phyloP scores from a whole-genome alignment of 2,113 vertebrate species.

The Carassius carassius region DNA sequence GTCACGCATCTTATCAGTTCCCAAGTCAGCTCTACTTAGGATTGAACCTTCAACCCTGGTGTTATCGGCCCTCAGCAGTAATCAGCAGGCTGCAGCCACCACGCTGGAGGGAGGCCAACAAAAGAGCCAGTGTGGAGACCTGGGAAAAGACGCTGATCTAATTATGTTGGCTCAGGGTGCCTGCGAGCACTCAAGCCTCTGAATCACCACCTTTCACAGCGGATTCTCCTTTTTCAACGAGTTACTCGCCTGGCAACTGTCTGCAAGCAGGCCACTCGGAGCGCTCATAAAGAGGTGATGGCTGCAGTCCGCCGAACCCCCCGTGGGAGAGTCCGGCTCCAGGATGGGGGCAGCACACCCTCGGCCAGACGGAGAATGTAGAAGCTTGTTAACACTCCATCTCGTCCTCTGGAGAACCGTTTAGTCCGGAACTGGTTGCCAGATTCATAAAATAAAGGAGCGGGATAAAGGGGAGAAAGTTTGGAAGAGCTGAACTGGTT shows the following conservation, averaged over 20 bases:
- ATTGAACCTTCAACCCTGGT: neutral
- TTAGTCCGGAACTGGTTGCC: slow-evolving; percentile 48
- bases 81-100: neutral
- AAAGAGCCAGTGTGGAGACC: slow-evolving; percentile 71
- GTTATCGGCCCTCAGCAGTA: neutral
- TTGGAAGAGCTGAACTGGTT: slow-evolving; percentile 35
- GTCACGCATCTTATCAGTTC: neutral
- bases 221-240: slow-evolving; percentile 69
- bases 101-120: slow-evolving; percentile 65
- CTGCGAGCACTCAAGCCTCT: slow-evolving; percentile 65
- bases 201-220: slow-evolving; percentile 78
- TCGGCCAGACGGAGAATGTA: slow-evolving; percentile 54
- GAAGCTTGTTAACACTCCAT: slow-evolving; percentile 65
- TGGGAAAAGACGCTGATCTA: slow-evolving; percentile 75
- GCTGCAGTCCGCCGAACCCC: slow-evolving; percentile 4
- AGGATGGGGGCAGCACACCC: slow-evolving; percentile 19
- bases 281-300: slow-evolving; percentile 61
- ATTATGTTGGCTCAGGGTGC: slow-evolving; percentile 75
- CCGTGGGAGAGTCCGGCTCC: slow-evolving; percentile 8
- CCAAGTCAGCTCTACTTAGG: neutral
- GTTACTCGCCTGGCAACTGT: slow-evolving; percentile 68
- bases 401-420: slow-evolving; percentile 54
- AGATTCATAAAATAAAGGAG: slow-evolving; percentile 55
- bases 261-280: slow-evolving; percentile 56
- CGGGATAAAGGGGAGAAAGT: slow-evolving; percentile 43